Evolutionary conservation across 1,140 invertebrate genomes (phyloP).

Genomic region (Cotesia chilonis): DNA sequence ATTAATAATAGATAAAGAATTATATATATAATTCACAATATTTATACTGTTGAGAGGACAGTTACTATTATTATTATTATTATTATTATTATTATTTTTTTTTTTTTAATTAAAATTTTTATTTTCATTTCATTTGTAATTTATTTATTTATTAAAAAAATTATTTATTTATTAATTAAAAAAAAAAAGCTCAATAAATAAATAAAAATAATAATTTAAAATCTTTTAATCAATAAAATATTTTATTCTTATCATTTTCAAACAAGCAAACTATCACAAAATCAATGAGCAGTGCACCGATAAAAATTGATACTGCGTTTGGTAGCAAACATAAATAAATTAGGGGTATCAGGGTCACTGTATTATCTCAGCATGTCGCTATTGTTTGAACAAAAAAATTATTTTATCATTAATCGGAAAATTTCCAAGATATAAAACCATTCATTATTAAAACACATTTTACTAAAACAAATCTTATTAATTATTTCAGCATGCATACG

Average conservation of each 20-base stretch:
- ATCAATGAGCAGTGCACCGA: background rate
- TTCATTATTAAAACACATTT: background rate
- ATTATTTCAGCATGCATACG: slow-evolving; percentile 62
- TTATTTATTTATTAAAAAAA: no score
- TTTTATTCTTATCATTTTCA: background rate
- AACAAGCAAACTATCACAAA: background rate
- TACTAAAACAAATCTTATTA: background rate
- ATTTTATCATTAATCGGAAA: slow-evolving; percentile 37
- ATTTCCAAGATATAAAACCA: slow-evolving; percentile 35
- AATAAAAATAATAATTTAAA: no score
- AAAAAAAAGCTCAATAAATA: no score
- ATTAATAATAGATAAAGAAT: no score
- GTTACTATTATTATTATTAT: no score
- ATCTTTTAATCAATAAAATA: background rate
- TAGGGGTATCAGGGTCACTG: slow-evolving; percentile 44
- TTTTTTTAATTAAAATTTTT: no score
- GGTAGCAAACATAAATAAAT: slow-evolving; percentile 41
- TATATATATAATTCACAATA: no score
- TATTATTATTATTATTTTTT: no score
- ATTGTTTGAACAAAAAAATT: slow-evolving; percentile 41
- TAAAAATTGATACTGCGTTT: slow-evolving; percentile 10
- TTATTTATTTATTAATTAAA: no score
- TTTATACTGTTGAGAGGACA: no score
- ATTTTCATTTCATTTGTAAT: no score
- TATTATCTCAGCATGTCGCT: slow-evolving; percentile 39